Conservation (phyloP, 2,113 vertebrate species). For the Psittacara wagleri region DNA sequence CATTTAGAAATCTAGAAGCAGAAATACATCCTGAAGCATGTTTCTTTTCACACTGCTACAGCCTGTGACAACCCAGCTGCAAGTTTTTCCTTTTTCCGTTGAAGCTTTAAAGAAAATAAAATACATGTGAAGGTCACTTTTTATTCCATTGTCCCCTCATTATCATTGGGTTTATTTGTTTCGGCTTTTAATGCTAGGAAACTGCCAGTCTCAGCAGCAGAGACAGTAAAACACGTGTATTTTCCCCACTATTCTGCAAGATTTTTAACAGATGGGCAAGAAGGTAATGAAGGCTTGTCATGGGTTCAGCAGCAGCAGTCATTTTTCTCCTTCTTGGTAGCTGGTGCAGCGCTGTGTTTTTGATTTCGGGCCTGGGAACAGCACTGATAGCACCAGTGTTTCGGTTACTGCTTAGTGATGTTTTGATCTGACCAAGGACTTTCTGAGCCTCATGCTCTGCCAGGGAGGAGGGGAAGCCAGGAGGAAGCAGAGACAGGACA, state of each 20-base stretch:
- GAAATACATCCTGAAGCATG: background rate
- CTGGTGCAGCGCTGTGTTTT: too few relatives aligned
- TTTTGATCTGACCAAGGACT: too few relatives aligned
- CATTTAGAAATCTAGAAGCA: background rate
- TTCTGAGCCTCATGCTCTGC: too few relatives aligned
- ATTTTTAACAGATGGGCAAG: background rate
- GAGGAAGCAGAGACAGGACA: too few relatives aligned
- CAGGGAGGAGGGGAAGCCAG: too few relatives aligned
- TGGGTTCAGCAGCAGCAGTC: too few relatives aligned
- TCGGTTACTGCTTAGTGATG: too few relatives aligned
- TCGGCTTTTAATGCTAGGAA: background rate
- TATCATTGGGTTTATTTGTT: slow-evolving; percentile 7
- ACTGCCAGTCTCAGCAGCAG: background rate
- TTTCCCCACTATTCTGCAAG: background rate
- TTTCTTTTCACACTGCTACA: background rate
- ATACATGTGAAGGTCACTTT: slow-evolving; percentile 2
- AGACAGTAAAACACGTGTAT: background rate
- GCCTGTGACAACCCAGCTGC: background rate
- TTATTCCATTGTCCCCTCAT: background rate
- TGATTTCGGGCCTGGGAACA: too few relatives aligned
- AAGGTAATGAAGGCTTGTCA: background rate
- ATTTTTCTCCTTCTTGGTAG: too few relatives aligned
- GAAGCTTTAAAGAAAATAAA: slow-evolving; percentile 29
- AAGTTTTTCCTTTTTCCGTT: background rate
- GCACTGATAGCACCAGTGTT: too few relatives aligned